Percentiles rank a stretch among this genome's conserved stretches.
phyloP scores from a whole-genome alignment of 2,888 invertebrate genomes.

The Mesorhabditis sp. region DNA sequence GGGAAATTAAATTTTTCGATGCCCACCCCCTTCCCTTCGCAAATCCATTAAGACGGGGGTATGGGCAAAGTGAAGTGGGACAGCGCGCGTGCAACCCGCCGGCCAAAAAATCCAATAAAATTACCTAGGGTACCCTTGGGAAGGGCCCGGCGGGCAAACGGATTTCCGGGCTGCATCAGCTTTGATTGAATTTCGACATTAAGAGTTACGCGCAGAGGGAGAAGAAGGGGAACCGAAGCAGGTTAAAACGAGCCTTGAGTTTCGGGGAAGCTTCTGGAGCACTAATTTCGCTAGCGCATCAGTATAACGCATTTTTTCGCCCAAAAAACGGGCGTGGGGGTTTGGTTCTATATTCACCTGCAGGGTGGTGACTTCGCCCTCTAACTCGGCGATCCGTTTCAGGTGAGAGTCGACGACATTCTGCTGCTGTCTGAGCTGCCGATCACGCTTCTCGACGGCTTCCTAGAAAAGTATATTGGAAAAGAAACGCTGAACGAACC shows the following conservation, averaged over 20 bases:
- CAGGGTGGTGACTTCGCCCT: constrained; percentile 58
- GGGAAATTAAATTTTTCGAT: no score
- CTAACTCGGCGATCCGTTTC: constrained; percentile 58
- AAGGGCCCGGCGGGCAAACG: no score
- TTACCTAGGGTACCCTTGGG: no score
- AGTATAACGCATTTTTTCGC: not conserved
- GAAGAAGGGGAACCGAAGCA: not conserved
- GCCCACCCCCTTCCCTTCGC: no score
- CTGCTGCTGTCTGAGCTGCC: constrained; percentile 48
- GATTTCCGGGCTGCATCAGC: not conserved
- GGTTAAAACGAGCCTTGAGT: no score
- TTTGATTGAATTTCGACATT: not conserved
- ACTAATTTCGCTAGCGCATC: not conserved
- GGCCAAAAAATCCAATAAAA: no score
- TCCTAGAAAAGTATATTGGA: constrained; percentile 19
- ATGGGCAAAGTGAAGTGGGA: no score
- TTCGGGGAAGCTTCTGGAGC: no score
- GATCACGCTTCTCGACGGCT: constrained; percentile 37
- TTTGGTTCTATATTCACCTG: constrained; percentile 34
- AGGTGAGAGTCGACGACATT: constrained; percentile 57
- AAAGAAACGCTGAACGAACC: constrained; percentile 9
- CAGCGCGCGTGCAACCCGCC: no score
- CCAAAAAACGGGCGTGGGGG: no score
- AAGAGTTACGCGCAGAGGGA: not conserved
- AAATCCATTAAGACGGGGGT: no score